Base-by-base conservation (phyloP, 2,888 invertebrate genomes). In the Ochlodes sylvanus region DNA sequence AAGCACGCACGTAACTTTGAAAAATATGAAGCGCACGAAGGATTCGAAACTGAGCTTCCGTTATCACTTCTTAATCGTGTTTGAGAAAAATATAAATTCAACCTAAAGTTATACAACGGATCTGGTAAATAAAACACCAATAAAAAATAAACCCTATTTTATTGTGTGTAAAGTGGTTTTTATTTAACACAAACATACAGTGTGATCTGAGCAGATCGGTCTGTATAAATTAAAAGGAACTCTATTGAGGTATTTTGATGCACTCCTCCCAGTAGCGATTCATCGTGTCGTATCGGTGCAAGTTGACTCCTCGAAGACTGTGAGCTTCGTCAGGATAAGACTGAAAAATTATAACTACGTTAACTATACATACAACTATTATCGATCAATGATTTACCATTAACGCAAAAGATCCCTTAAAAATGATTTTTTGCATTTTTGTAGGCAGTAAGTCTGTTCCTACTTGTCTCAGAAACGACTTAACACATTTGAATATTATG, bases 321-420 rank as follows among this genome's bases (percentile, higher is more conserved):
- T 98, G 98, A 42, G 96, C 96, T 85, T 98, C 98, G 84, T 98
- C 98, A 0, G 98, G 96, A 81, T 98, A 98, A 9, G 95, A 96
- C 96, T 96, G 88, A 12, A 86, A 89, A 77, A 44, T 70, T 27
- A 27, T 27, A 27, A 38, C 1, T 10, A 38, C 38, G 12, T 38
- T 27, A 27, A 27, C 5, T 27, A n/a, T n/a, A n/a, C n/a, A n/a
- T n/a, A n/a, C n/a, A n/a, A n/a, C n/a, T n/a, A n/a, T n/a, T n/a
- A n/a, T n/a, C n/a, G n/a, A n/a, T n/a, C n/a, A n/a, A n/a, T n/a
- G n/a, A n/a, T n/a, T n/a, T n/a, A n/a, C n/a, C n/a, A n/a, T n/a
- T n/a, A n/a, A n/a, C n/a, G n/a, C n/a, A n/a, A n/a, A n/a, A n/a
- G n/a, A n/a, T n/a, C n/a, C n/a, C n/a, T n/a, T n/a, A n/a, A n/a